Evolutionary conservation across 2,797 vertebrate species (phyloP).

Genomic region (Thripadectes ignobilis): DNA sequence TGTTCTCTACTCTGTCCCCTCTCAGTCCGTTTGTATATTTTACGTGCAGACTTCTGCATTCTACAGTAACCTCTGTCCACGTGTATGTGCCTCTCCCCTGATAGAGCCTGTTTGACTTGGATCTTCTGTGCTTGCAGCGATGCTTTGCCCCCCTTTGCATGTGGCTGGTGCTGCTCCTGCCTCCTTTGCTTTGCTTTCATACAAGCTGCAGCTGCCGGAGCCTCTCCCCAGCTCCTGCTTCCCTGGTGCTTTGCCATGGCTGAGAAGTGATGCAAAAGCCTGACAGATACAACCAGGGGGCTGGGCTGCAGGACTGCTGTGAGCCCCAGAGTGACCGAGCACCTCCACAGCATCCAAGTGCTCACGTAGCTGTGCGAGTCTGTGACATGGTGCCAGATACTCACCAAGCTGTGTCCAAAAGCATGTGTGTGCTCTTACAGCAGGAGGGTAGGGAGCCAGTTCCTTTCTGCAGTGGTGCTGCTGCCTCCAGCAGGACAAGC

Average conservation of each 20-base stretch:
- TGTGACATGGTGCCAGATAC: slow-evolving; percentile 45
- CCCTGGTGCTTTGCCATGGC: not conserved
- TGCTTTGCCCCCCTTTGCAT: not conserved
- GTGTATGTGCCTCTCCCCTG: slow-evolving; percentile 18
- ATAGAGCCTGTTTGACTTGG: not conserved
- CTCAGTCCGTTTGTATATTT: not conserved
- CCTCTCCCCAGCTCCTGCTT: not conserved
- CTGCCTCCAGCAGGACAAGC: not conserved
- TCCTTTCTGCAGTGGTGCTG: not conserved
- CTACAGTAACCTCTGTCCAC: slow-evolving; percentile 43
- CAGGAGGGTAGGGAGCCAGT: not conserved
- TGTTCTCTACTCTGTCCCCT: not conserved
- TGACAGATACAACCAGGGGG: not conserved
- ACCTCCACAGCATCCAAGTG: not conserved
- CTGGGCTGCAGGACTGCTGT: slow-evolving; percentile 6
- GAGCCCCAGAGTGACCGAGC: not conserved
- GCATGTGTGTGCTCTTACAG: accelerated
- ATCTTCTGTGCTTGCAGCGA: not conserved
- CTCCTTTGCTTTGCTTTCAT: not conserved
- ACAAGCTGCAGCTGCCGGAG: not conserved
- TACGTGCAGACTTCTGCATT: slow-evolving; percentile 34
- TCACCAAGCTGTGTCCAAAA: not conserved
- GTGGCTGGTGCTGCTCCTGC: slow-evolving; percentile 13
- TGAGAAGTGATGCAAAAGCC: slow-evolving; percentile 49
- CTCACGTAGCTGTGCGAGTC: not conserved